phyloP scores from a whole-genome alignment of 2,888 invertebrate genomes.

The Sericinus montela region DNA sequence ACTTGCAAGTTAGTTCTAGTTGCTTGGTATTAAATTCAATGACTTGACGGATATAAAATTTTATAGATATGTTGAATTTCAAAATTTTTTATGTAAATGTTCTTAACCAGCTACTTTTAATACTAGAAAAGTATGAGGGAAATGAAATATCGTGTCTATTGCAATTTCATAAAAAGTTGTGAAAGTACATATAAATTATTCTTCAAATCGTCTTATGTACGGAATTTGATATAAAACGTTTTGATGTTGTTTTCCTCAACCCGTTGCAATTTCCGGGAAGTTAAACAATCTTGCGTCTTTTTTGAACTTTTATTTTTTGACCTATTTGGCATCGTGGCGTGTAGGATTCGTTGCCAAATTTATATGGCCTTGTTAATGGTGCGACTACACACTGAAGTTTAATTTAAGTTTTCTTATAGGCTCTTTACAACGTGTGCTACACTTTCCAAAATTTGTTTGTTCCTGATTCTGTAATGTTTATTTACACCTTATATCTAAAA shows the following conservation, averaged over 20 bases:
- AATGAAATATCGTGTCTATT: background rate
- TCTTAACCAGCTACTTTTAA: background rate
- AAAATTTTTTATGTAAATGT: constrained; percentile 10
- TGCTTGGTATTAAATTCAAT: background rate
- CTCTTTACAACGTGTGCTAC: no score
- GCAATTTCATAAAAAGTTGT: no score
- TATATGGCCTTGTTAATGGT: no score
- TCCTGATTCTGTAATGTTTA: constrained; percentile 1
- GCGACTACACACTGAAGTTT: no score
- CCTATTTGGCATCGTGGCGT: constrained; percentile 10
- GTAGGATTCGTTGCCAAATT: constrained; percentile 3
- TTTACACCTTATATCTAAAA: background rate
- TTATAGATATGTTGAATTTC: constrained; percentile 1
- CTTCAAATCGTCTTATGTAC: no score
- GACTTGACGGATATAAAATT: background rate
- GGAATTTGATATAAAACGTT: no score
- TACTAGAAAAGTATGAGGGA: background rate
- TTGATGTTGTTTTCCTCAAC: no score
- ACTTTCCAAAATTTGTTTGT: background rate
- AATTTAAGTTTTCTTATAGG: no score
- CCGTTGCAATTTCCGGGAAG: constrained; percentile 8
- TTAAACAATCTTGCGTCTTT: background rate
- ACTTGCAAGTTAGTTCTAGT: background rate
- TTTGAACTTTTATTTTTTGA: constrained; percentile 2
- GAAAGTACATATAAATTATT: no score